A percentile compares a stretch with the other conserved stretches of the same genome.
phyloP scores from a whole-genome alignment of 2,888 invertebrate genomes.

The Drosophila prolongata region DNA sequence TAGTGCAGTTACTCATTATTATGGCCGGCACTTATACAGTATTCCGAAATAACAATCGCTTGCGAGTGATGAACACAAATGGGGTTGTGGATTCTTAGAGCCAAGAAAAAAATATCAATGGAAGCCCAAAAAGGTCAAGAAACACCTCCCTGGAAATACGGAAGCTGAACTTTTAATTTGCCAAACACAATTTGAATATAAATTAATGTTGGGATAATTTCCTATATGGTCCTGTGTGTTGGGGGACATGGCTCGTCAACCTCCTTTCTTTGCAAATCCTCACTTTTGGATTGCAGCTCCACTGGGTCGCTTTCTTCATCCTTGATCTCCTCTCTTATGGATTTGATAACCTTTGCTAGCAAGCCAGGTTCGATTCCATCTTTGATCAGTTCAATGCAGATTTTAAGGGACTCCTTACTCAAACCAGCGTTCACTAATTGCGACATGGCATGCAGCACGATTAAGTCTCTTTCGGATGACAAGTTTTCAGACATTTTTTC shows the following conservation, averaged over 20 bases:
- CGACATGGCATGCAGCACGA: conserved; percentile 20
- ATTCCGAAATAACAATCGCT: conserved; percentile 29
- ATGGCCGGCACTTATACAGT: conserved; percentile 58
- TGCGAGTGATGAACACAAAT: conserved; percentile 3
- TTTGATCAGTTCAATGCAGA: conserved; percentile 20
- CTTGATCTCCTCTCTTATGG: not conserved
- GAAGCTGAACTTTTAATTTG: not conserved
- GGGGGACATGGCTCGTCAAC: not conserved
- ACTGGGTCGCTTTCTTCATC: not conserved
- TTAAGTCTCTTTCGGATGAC: not conserved
- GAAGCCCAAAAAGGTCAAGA: not conserved
- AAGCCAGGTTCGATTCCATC: conserved; percentile 13
- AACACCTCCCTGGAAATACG: too few relatives aligned
- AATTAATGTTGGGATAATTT: not conserved
- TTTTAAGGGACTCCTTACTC: conserved; percentile 30
- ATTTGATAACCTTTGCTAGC: conserved; percentile 24
- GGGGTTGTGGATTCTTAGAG: not conserved
- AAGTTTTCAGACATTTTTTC: not conserved
- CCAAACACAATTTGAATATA: not conserved
- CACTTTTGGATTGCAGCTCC: not conserved
- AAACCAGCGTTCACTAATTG: conserved; percentile 36
- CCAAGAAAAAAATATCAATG: too few relatives aligned
- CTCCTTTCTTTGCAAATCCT: not conserved
- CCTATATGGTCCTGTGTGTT: not conserved
- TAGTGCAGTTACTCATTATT: conserved; percentile 66